A percentile compares a stretch with the other conserved stretches of the same genome.
These are phyloP conservation scores for Agrochola litura DNA, from an alignment of 2,888 invertebrate genomes.

Conservation along the genomic window DNA sequence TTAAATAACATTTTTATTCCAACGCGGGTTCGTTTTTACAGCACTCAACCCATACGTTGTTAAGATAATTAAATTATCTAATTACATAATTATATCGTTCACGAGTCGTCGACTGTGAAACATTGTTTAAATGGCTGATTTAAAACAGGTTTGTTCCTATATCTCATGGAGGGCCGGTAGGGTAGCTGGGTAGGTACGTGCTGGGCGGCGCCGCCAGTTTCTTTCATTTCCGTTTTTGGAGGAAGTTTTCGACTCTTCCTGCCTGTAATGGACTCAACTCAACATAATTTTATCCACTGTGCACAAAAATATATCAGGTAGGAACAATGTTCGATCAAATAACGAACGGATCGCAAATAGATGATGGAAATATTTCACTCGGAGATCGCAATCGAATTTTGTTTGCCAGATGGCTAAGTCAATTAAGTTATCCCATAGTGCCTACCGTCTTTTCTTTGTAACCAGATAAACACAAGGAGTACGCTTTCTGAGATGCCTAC, in stretches of 20 bases:
- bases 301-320: constrained; percentile 61
- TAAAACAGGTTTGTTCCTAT: constrained; percentile 52
- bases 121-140: constrained; percentile 60
- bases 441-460: constrained; percentile 21
- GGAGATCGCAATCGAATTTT: constrained; percentile 34
- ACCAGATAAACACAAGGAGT: constrained; percentile 13
- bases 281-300: constrained; percentile 69
- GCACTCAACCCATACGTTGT: constrained; percentile 59
- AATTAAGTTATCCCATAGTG: constrained; percentile 33
- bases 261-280: constrained; percentile 78
- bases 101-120: constrained; percentile 59
- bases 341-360: constrained; percentile 44
- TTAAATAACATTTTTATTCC: constrained; percentile 60
- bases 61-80: constrained; percentile 60
- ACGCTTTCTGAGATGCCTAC: background rate
- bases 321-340: constrained; percentile 56
- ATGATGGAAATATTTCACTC: constrained; percentile 49
- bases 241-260: constrained; percentile 80
- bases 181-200: constrained; percentile 53
- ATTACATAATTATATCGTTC: constrained; percentile 65
- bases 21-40: constrained; percentile 47
- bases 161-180: constrained; percentile 30
- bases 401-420: constrained; percentile 25
- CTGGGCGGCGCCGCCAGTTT: constrained; percentile 75
- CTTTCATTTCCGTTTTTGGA: constrained; percentile 81